Evolutionary conservation across 2,797 vertebrate genomes (phyloP).

Genomic region (Miopithecus talapoin): DNA sequence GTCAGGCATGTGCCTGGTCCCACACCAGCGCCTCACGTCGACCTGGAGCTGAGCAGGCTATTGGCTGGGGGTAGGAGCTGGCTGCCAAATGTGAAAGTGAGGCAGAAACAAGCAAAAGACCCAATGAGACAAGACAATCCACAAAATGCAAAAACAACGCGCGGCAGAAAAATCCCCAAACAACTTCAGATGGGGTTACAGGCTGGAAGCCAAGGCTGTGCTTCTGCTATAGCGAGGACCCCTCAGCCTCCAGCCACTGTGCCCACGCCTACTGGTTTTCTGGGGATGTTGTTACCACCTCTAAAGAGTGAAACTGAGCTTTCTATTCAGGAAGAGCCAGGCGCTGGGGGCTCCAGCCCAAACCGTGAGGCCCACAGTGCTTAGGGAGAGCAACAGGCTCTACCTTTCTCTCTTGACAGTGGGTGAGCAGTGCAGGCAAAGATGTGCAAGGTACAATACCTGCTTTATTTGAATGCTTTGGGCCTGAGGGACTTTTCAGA

Average conservation of each 20-base stretch:
- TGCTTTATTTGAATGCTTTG: conserved; percentile 49
- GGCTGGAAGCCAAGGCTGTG: background rate
- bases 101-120: conserved; percentile 58
- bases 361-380: background rate
- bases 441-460: background rate
- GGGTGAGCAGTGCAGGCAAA: conserved; percentile 21
- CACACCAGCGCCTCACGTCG: conserved; percentile 44
- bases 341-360: background rate
- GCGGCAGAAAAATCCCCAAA: background rate
- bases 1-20: conserved; percentile 56
- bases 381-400: conserved; percentile 39
- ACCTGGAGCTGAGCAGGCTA: conserved; percentile 56
- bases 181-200: background rate
- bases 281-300: background rate
- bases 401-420: conserved; percentile 60
- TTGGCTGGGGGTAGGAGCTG: conserved; percentile 54
- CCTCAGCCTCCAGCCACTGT: background rate
- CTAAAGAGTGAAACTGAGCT: conserved; percentile 6
- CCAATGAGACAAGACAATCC: conserved; percentile 61
- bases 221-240: conserved; percentile 45
- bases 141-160: conserved; percentile 30
- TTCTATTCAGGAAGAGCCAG: conserved; percentile 55
- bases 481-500: conserved; percentile 13
- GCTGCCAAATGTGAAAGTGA: conserved; percentile 64
- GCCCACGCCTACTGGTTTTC: background rate